Conservation (phyloP, 2,888 invertebrate species). For the Drosophila mulleri region DNA sequence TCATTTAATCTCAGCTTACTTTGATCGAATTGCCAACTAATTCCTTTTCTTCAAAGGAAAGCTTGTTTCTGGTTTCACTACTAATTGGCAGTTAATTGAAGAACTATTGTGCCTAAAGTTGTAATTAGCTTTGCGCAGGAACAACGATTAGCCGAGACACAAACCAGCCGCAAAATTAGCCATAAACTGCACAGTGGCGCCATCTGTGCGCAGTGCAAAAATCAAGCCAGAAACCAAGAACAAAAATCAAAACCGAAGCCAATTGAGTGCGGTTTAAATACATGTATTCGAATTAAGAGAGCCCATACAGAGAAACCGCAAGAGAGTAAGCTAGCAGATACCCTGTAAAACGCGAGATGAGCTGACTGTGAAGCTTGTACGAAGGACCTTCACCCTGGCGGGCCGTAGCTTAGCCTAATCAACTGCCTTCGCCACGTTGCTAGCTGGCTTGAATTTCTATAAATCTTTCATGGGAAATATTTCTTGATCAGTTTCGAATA, state of each 20-base stretch:
- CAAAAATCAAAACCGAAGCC: conserved; percentile 1
- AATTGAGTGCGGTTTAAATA: neutral
- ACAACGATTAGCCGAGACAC: conserved; percentile 60
- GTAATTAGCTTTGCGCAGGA: conserved; percentile 44
- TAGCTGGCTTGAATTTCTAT: neutral
- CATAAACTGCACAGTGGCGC: conserved; percentile 73
- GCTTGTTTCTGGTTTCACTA: conserved; percentile 33
- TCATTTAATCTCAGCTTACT: neutral
- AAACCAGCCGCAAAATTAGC: conserved; percentile 78
- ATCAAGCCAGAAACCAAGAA: neutral
- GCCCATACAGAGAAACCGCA: neutral
- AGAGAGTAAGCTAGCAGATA: neutral
- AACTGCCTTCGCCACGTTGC: no score
- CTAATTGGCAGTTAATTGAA: conserved; percentile 58
- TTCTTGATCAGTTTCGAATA: neutral
- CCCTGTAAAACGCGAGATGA: neutral
- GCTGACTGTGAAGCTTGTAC: neutral
- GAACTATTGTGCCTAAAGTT: conserved; percentile 34
- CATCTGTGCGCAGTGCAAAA: conserved; percentile 39
- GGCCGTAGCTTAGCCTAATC: no score
- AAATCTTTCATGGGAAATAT: neutral
- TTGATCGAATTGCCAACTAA: neutral
- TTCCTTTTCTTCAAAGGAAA: conserved; percentile 13
- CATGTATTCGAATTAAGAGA: neutral
- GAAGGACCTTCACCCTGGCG: no score